Conservation (phyloP, 2,888 invertebrate genomes). For the Amiota minor region DNA sequence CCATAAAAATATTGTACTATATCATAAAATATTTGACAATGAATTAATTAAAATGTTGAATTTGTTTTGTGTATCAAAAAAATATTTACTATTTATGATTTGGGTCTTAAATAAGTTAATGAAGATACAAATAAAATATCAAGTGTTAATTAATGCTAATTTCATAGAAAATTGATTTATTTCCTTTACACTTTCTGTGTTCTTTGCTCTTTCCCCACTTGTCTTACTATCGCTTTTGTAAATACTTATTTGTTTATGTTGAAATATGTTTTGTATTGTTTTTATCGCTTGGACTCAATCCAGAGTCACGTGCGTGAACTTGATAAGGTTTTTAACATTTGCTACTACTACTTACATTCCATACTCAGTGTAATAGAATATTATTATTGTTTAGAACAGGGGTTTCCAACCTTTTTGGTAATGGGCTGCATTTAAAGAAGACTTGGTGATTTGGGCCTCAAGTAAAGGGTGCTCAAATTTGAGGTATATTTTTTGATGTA, state of each 20-base stretch:
- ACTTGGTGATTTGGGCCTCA: too few relatives aligned
- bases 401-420: too few relatives aligned
- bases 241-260: background rate
- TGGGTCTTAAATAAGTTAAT: background rate
- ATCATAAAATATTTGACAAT: background rate
- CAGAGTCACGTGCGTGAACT: background rate
- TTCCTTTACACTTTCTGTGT: constrained; percentile 5
- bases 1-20: too few relatives aligned
- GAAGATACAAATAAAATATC: background rate
- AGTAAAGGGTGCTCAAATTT: too few relatives aligned
- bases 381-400: too few relatives aligned
- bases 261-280: background rate
- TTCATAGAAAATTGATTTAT: constrained; percentile 49
- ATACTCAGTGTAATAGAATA: too few relatives aligned
- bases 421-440: too few relatives aligned
- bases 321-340: too few relatives aligned
- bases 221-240: background rate
- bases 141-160: constrained; percentile 50
- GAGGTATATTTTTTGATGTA: too few relatives aligned
- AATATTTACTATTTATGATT: background rate
- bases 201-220: background rate
- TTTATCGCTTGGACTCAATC: background rate
- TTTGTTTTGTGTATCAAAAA: too few relatives aligned
- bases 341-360: too few relatives aligned
- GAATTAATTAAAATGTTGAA: too few relatives aligned